These are phyloP conservation scores for Harpagoxenus sublaevis DNA, from an alignment of 2,888 invertebrate species.

Conservation along the genomic window DNA sequence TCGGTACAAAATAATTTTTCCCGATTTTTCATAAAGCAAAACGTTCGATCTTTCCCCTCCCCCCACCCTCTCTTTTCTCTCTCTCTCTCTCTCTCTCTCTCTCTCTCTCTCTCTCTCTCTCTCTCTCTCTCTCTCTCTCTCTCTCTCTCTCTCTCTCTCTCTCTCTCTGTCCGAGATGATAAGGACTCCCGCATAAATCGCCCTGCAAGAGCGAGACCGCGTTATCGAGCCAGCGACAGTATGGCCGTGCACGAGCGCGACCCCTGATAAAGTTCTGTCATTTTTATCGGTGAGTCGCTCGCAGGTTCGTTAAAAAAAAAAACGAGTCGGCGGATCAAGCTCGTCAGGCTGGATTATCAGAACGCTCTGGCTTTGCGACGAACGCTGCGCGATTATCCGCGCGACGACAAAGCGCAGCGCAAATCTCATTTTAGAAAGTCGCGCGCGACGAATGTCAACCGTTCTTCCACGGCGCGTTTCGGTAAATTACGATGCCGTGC, in stretches of 20 bases:
- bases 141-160: not conserved
- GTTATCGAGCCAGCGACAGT: slow-evolving; percentile 70
- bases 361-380: slow-evolving; percentile 39
- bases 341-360: slow-evolving; percentile 69
- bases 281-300: slow-evolving; percentile 74
- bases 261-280: slow-evolving; percentile 76
- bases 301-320: slow-evolving; percentile 73
- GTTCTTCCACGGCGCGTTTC: slow-evolving; percentile 26
- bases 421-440: slow-evolving; percentile 43
- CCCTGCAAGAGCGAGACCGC: slow-evolving; percentile 61
- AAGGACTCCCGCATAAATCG: slow-evolving; percentile 72
- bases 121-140: too few species aligned
- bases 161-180: slow-evolving; percentile 56
- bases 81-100: not conserved
- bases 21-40: slow-evolving; percentile 70
- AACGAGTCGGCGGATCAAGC: slow-evolving; percentile 56
- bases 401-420: slow-evolving; percentile 46
- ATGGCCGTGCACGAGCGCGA: slow-evolving; percentile 59
- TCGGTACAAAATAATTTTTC: slow-evolving; percentile 69
- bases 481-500: slow-evolving; percentile 38
- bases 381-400: slow-evolving; percentile 60
- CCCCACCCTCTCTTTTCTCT: too few species aligned
- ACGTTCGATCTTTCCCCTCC: slow-evolving; percentile 47
- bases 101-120: too few species aligned
- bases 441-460: slow-evolving; percentile 33